Conservation (phyloP, 1,140 invertebrate genomes). For the Pomacea maculata region DNA sequence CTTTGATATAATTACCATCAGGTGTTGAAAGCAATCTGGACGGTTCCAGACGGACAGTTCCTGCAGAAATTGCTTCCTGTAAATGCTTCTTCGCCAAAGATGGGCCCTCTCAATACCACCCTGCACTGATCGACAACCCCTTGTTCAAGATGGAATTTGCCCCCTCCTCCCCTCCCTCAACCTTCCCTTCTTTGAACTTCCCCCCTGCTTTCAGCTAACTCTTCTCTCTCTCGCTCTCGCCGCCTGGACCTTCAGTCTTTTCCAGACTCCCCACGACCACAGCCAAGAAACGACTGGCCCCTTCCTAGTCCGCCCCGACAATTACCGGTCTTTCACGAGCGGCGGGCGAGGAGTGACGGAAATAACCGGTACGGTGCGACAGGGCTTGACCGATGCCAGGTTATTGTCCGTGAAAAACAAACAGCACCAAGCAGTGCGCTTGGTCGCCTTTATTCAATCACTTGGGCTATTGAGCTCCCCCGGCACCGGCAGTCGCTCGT, state of each 20-base stretch:
- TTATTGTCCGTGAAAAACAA: constrained; percentile 12
- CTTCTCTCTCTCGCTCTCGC: background rate
- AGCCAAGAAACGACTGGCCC: background rate
- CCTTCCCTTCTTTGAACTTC: background rate
- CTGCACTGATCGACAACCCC: too few species aligned
- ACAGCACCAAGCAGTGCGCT: constrained; percentile 4
- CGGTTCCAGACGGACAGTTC: background rate
- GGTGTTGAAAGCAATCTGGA: constrained; percentile 9
- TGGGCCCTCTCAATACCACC: too few species aligned
- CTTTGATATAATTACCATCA: constrained; percentile 14
- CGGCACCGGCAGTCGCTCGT: too few species aligned
- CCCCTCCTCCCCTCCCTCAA: too few species aligned
- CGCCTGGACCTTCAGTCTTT: background rate
- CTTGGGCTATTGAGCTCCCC: background rate
- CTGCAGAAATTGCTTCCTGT: background rate
- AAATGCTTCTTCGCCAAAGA: background rate
- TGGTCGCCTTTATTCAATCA: constrained; percentile 9
- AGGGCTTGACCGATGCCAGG: background rate
- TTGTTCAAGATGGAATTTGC: too few species aligned
- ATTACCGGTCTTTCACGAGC: constrained; percentile 23
- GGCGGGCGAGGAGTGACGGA: constrained; percentile 11
- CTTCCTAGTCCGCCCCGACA: constrained; percentile 15
- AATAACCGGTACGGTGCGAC: constrained; percentile 17
- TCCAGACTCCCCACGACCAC: background rate
- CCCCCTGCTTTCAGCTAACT: background rate